A percentile compares a stretch with the other conserved stretches of the same genome.
Evolutionary conservation across 64 coral and sea anemone species (phyloP).

Genomic region (Pachyseris speciosa): DNA sequence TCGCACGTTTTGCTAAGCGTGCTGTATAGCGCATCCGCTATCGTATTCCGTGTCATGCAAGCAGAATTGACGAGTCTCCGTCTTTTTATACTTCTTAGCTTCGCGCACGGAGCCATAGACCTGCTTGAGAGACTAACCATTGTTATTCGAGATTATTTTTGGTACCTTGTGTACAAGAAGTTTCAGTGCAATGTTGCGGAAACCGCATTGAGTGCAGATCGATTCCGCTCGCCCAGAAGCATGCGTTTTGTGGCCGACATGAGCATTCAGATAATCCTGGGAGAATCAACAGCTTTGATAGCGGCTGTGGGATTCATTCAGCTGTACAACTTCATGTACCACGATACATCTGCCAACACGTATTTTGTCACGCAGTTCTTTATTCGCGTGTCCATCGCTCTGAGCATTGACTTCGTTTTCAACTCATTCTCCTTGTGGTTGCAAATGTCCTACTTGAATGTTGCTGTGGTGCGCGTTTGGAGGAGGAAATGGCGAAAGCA

Average conservation of each 20-base stretch:
- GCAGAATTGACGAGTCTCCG: constrained; percentile 64
- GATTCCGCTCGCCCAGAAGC: constrained; percentile 73
- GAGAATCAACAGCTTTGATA: constrained; percentile 71
- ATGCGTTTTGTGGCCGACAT: constrained; percentile 77
- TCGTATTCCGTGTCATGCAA: constrained; percentile 83
- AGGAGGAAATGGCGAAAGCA: constrained; percentile 70
- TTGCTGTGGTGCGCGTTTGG: constrained; percentile 72
- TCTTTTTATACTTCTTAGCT: constrained; percentile 54
- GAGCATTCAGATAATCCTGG: constrained; percentile 84
- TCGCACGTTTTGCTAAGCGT: constrained; percentile 55
- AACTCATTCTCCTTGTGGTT: constrained; percentile 57
- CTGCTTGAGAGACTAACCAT: constrained; percentile 76
- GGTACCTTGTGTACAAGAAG: constrained; percentile 70
- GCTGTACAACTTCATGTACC: constrained; percentile 74
- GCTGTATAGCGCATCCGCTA: constrained; percentile 59
- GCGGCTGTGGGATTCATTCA: constrained; percentile 66
- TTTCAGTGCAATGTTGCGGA: background rate
- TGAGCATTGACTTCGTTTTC: constrained; percentile 56
- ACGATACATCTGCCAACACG: background rate
- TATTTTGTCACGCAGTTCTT: constrained; percentile 19
- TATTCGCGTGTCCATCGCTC: constrained; percentile 10
- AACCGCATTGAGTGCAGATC: background rate
- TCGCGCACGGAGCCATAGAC: constrained; percentile 65
- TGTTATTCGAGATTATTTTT: constrained; percentile 78
- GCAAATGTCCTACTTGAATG: constrained; percentile 69